phyloP scores from a whole-genome alignment of 2,888 invertebrate species.

The Pheosia tremula region DNA sequence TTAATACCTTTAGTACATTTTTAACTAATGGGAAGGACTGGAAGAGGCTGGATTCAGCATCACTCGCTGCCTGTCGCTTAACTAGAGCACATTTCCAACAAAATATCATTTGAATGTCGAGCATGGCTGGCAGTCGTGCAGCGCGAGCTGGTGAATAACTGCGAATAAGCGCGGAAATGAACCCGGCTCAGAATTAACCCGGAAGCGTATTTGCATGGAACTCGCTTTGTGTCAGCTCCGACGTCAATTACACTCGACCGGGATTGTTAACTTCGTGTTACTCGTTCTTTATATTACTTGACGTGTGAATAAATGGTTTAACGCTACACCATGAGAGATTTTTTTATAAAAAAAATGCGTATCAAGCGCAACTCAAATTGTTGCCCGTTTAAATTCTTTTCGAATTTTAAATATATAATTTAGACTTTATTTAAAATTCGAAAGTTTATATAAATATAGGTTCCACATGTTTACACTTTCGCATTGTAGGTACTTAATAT shows the following conservation, averaged over 20 bases:
- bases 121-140: neutral
- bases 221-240: conserved; percentile 8
- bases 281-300: neutral
- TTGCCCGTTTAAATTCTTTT: too few species aligned
- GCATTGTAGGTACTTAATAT: too few species aligned
- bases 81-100: neutral
- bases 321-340: too few species aligned
- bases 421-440: too few species aligned
- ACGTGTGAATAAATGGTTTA: neutral
- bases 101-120: neutral
- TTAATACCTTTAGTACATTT: too few species aligned
- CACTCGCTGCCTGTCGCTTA: neutral
- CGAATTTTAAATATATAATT: too few species aligned
- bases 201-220: conserved; percentile 15
- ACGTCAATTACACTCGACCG: conserved; percentile 11
- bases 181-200: conserved; percentile 14
- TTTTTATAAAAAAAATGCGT: too few species aligned
- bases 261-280: conserved; percentile 5
- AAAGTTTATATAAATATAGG: too few species aligned
- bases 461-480: too few species aligned
- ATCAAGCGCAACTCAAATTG: too few species aligned
- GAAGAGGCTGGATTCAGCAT: too few species aligned
- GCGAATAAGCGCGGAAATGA: conserved; percentile 13
- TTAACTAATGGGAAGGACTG: too few species aligned
- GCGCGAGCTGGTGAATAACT: neutral